A percentile compares a stretch with the other conserved stretches of the same genome.
These are phyloP conservation scores for Enteromius thamalakanensis DNA, from an alignment of 2,797 vertebrate species.

Conservation along the genomic window DNA sequence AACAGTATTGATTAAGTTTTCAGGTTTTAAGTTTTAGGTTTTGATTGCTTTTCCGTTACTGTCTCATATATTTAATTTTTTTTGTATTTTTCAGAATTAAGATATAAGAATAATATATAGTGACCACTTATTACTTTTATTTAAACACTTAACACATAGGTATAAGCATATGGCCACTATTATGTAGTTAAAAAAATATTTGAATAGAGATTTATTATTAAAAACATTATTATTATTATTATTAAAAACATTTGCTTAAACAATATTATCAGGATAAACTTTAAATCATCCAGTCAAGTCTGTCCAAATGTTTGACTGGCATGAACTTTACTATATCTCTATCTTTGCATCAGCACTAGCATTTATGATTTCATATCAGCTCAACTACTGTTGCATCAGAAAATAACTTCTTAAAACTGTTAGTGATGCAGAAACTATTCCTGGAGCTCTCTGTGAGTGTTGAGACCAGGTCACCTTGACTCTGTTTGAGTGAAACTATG, in stretches of 20 bases:
- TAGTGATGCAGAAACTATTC: not conserved
- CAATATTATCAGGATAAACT: not conserved
- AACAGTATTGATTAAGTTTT: not conserved
- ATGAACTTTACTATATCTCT: not conserved
- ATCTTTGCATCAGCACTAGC: conserved; percentile 1
- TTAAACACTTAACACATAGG: not conserved
- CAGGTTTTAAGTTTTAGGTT: too few species aligned
- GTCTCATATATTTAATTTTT: not conserved
- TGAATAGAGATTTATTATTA: not conserved
- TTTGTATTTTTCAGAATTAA: not conserved
- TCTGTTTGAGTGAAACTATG: not conserved
- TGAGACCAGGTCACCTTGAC: conserved; percentile 8
- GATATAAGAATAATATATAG: not conserved
- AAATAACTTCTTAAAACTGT: conserved; percentile 23
- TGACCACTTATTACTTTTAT: not conserved
- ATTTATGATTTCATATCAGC: not conserved
- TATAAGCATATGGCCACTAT: not conserved
- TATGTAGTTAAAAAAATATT: too few species aligned
- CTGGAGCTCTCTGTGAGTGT: not conserved
- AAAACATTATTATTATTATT: too few species aligned
- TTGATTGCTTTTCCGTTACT: not conserved
- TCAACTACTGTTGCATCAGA: conserved; percentile 25
- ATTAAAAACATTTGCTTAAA: not conserved
- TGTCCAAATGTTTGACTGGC: not conserved
- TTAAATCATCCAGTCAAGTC: not conserved